phyloP scores from a whole-genome alignment of 2,113 vertebrate genomes.

The Pimephales promelas region DNA sequence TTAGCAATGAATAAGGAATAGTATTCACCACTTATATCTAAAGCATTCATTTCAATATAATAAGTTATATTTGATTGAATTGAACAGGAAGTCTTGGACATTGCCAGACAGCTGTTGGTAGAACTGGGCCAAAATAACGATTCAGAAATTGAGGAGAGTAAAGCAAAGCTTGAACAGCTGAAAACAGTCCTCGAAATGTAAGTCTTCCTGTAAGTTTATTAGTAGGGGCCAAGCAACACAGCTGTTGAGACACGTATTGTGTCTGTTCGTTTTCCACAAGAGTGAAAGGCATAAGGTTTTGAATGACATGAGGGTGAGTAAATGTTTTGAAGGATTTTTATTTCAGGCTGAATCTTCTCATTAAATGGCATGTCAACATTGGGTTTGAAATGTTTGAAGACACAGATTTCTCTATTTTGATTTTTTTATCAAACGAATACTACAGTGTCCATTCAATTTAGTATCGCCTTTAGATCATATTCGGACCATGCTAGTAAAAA shows the following conservation, averaged over 20 bases:
- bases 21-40: background rate
- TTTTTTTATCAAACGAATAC: background rate
- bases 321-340: background rate
- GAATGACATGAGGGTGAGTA: background rate
- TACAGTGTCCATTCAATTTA: background rate
- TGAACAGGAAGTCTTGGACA: slow-evolving; percentile 87
- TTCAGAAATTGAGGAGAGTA: slow-evolving; percentile 91
- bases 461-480: background rate
- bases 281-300: background rate
- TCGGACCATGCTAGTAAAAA: background rate
- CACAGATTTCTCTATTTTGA: background rate
- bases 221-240: background rate
- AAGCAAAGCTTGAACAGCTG: slow-evolving; percentile 90
- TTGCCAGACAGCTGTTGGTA: slow-evolving; percentile 84
- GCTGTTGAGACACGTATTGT: background rate
- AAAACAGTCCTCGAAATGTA: slow-evolving; percentile 91
- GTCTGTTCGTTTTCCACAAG: background rate
- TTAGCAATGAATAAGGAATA: no score
- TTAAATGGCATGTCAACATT: background rate
- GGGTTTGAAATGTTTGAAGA: no score
- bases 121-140: slow-evolving; percentile 89
- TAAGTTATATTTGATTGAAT: slow-evolving; percentile 17
- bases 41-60: background rate
- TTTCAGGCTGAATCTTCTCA: background rate
- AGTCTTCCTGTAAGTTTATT: slow-evolving; percentile 54